Percentiles rank a stretch among this genome's conserved stretches.
Evolutionary conservation across 1,140 invertebrate genomes (phyloP).

Genomic region (Rhagoletis pomonella): DNA sequence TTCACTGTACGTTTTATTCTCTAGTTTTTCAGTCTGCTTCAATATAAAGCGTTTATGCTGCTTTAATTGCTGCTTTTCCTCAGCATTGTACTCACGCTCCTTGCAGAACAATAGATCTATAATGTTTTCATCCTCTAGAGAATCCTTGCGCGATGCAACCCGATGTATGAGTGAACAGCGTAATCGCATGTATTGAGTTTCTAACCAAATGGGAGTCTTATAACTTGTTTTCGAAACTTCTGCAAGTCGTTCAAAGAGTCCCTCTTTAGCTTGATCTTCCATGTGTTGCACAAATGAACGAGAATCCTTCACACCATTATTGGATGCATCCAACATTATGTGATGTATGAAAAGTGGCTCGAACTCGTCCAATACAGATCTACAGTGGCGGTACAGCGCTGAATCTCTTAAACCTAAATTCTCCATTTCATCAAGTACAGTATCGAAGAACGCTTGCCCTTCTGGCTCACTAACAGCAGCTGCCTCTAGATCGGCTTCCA

Average conservation of each 20-base stretch:
- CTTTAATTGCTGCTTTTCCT: slow-evolving; percentile 67
- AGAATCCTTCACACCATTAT: slow-evolving; percentile 63
- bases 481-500: slow-evolving; percentile 59
- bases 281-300: slow-evolving; percentile 64
- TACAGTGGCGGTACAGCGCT: slow-evolving; percentile 67
- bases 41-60: slow-evolving; percentile 73
- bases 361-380: slow-evolving; percentile 66
- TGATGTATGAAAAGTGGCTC: slow-evolving; percentile 69
- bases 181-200: slow-evolving; percentile 69
- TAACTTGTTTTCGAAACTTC: slow-evolving; percentile 66
- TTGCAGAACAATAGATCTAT: slow-evolving; percentile 69
- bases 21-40: slow-evolving; percentile 71
- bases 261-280: slow-evolving; percentile 65
- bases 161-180: slow-evolving; percentile 70
- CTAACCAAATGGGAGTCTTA: slow-evolving; percentile 69
- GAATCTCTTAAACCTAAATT: slow-evolving; percentile 63
- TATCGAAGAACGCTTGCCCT: slow-evolving; percentile 63
- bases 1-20: slow-evolving; percentile 70
- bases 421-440: slow-evolving; percentile 67
- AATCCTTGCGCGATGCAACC: slow-evolving; percentile 63
- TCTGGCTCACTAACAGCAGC: slow-evolving; percentile 59
- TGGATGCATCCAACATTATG: slow-evolving; percentile 61
- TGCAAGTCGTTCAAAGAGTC: slow-evolving; percentile 64
- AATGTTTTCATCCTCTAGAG: slow-evolving; percentile 66
- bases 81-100: slow-evolving; percentile 65